Evolutionary conservation across 2,888 invertebrate genomes (phyloP), one percentile per base, ranked within the genome.

Genomic region (Dasypogon diadema): DNA sequence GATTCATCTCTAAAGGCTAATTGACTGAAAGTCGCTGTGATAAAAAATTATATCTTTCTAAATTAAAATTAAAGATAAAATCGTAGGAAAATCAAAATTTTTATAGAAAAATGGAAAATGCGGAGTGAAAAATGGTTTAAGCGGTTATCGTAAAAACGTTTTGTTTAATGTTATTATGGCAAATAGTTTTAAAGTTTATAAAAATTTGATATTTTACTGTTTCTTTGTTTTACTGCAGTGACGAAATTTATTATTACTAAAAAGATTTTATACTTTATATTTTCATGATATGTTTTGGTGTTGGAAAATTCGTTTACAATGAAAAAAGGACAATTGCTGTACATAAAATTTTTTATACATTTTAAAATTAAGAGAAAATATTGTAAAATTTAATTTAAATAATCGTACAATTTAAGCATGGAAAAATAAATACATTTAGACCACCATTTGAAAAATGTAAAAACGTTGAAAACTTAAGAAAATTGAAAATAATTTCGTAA

Each of bases 401-500:
- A 70, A 54, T 16, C 54, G 30, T 51, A 54, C 18, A 70, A 30
- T 54, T 54, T 54, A 70, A 70, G 54, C 34, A 70, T 30, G 51
- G 34, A 42, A 24, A 68, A 12, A 54, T 18, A 18, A 14, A 70
- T 54, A 51, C 48, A 51, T 70, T 70, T 70, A 70, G 18, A 70
- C 30, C 54, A 54, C 54, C 30, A 54, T 21, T 18, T 10, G 34
- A 46, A 42, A 63, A 60, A 26, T 16, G 24, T 10, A 55, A 6
- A 55, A 73, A 37, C 46, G 24, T 12, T 42, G 3, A 55, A 55
- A 37, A 42, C 2, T 42, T 30, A 63, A 73, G 14, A 63, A 54
- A 58, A 42, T n/a, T 58, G 78, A 79, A 78, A 80, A 81, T 80
- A 80, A 68, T 18, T 51, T 54, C 30, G 21, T 46, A 5, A 58